phyloP scores from a whole-genome alignment of 2,797 vertebrate species.

The Micropoecilia bifurca region DNA sequence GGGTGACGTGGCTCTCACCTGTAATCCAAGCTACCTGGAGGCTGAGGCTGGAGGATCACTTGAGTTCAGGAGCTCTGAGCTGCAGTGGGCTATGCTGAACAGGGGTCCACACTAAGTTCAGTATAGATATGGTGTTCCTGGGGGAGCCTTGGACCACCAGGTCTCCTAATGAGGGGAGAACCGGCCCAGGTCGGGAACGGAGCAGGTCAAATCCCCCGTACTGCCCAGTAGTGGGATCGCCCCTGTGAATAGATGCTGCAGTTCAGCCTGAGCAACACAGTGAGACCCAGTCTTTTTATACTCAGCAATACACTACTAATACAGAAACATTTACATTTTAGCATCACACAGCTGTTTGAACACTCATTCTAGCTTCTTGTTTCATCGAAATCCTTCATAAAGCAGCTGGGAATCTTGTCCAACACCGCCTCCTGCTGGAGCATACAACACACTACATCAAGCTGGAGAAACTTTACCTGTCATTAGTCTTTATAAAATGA shows the following conservation, averaged over 20 bases:
- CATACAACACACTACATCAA: neutral
- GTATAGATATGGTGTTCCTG: conserved; percentile 54
- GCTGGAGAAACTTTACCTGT: neutral
- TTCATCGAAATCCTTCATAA: neutral
- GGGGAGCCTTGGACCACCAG: conserved; percentile 69
- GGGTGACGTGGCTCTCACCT: conserved; percentile 51
- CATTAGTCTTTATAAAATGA: too few relatives aligned
- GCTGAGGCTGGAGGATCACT: conserved; percentile 45
- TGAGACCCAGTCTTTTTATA: conserved; percentile 61
- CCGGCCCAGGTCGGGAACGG: conserved; percentile 75
- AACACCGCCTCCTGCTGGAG: neutral
- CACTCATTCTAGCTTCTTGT: neutral
- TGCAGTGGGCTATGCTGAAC: conserved; percentile 58
- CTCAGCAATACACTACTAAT: neutral
- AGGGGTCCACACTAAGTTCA: conserved; percentile 60
- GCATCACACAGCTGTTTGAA: conserved; percentile 35
- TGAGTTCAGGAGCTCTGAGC: conserved; percentile 59
- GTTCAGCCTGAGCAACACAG: conserved; percentile 64
- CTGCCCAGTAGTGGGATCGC: conserved; percentile 75
- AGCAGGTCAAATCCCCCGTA: conserved; percentile 79
- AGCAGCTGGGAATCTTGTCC: too few relatives aligned
- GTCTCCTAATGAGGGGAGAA: conserved; percentile 74
- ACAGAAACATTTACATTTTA: neutral
- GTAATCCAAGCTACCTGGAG: conserved; percentile 59
- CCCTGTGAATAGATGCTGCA: conserved; percentile 71